Conservation (phyloP, 2,113 vertebrate genomes). For the Sceloporus undulatus region DNA sequence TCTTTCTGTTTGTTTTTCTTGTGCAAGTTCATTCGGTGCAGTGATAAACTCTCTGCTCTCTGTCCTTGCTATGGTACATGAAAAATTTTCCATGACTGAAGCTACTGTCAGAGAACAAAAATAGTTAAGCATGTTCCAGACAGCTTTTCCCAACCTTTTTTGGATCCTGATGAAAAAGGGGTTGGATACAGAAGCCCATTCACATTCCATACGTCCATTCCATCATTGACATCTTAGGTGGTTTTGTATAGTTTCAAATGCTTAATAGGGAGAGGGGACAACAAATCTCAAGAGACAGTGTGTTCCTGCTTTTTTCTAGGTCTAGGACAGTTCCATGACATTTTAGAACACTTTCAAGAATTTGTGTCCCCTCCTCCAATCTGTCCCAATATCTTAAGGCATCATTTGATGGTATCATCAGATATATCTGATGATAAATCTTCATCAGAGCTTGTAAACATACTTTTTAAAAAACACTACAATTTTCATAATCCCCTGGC, state of each 20-base stretch:
- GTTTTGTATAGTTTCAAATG: conserved; percentile 31
- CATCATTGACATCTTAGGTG: conserved; percentile 8
- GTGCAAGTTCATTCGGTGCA: conserved; percentile 40
- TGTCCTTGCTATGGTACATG: conserved; percentile 71
- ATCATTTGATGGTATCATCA: too few species aligned
- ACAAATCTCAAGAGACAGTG: conserved; percentile 12
- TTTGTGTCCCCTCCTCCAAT: not conserved
- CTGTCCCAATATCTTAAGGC: too few species aligned
- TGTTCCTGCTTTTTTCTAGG: not conserved
- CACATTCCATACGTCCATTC: not conserved
- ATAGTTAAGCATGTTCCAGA: conserved; percentile 60
- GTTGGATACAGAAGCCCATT: conserved; percentile 45
- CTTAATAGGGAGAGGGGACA: not conserved
- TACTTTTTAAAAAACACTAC: too few species aligned
- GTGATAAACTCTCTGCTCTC: conserved; percentile 70
- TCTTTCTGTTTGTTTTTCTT: conserved; percentile 63
- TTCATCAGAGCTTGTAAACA: too few species aligned
- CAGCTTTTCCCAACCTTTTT: conserved; percentile 49
- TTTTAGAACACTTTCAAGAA: not conserved
- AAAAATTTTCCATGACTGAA: conserved; percentile 76
- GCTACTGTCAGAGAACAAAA: conserved; percentile 63
- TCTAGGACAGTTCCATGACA: not conserved
- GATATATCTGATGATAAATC: too few species aligned
- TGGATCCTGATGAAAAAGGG: conserved; percentile 65
- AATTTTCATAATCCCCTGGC: too few species aligned